Evolutionary conservation across 2,113 vertebrate genomes (phyloP).

Genomic region (Cochlearius cochlearius): DNA sequence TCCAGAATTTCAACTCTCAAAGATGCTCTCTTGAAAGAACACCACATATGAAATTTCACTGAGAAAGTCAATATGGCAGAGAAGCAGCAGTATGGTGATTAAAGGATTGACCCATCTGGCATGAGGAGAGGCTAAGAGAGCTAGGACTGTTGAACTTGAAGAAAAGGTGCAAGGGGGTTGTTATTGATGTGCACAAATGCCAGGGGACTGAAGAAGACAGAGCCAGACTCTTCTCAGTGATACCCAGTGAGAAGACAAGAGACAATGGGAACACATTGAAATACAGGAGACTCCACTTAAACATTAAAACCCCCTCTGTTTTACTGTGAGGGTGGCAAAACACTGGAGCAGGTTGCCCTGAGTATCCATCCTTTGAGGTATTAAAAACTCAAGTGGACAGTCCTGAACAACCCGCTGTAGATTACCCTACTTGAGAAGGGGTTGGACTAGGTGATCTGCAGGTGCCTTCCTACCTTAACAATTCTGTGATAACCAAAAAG

Average conservation of each 20-base stretch:
- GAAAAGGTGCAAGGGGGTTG: background rate
- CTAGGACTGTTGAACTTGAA: background rate
- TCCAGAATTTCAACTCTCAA: background rate
- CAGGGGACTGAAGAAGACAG: background rate
- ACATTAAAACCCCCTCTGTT: background rate
- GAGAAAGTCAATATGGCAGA: background rate
- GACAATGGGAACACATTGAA: background rate
- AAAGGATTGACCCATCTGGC: rapidly evolving
- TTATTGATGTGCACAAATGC: background rate
- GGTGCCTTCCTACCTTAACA: background rate
- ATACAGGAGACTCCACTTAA: background rate
- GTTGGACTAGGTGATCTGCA: background rate
- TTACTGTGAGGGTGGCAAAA: background rate
- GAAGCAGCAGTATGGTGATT: background rate
- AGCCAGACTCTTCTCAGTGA: background rate
- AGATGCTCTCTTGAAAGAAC: background rate
- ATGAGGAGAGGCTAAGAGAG: background rate
- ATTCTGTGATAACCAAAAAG: background rate
- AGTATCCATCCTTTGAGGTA: background rate
- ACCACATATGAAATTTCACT: rapidly evolving
- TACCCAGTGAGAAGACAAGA: background rate
- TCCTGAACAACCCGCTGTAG: background rate
- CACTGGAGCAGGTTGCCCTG: background rate
- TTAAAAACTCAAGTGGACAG: background rate
- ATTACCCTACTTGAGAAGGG: background rate